These are phyloP conservation scores for Chrysoperla carnea DNA, from an alignment of 1,140 invertebrate species.

Conservation along the genomic window DNA sequence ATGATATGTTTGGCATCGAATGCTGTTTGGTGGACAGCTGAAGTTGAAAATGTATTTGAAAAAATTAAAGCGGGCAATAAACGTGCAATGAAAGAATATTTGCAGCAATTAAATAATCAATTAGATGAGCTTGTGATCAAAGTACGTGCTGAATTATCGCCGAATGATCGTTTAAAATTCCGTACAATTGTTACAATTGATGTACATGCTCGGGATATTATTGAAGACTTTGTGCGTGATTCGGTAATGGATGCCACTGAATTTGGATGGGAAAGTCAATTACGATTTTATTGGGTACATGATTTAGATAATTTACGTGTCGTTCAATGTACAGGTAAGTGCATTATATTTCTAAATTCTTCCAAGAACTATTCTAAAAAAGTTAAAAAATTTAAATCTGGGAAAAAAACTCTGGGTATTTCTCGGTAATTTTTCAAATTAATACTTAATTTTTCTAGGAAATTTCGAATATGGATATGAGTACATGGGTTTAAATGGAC, in stretches of 20 bases:
- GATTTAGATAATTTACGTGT: slow-evolving; percentile 64
- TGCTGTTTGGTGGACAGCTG: slow-evolving; percentile 87
- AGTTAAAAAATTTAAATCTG: too few relatives aligned
- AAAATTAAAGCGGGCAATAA: slow-evolving; percentile 61
- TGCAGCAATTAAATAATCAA: slow-evolving; percentile 59
- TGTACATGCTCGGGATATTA: slow-evolving; percentile 77
- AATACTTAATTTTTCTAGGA: slow-evolving; percentile 22
- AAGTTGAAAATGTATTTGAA: slow-evolving; percentile 74
- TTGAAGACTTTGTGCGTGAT: slow-evolving; percentile 71
- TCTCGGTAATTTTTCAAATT: too few relatives aligned
- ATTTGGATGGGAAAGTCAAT: slow-evolving; percentile 85
- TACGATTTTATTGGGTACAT: slow-evolving; percentile 81
- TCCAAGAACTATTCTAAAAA: too few relatives aligned
- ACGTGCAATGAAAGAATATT: slow-evolving; percentile 76
- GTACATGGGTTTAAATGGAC: slow-evolving; percentile 83
- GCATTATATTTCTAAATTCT: too few relatives aligned
- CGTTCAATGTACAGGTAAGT: slow-evolving; percentile 60
- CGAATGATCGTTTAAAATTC: slow-evolving; percentile 74
- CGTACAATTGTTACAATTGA: slow-evolving; percentile 77
- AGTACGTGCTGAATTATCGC: slow-evolving; percentile 46
- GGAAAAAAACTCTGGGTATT: too few relatives aligned
- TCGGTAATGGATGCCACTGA: slow-evolving; percentile 66
- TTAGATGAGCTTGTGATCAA: slow-evolving; percentile 67
- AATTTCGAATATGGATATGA: slow-evolving; percentile 82
- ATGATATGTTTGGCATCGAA: slow-evolving; percentile 74